phyloP scores from a whole-genome alignment of 1,140 invertebrate genomes.

The Steinernema feltiae region DNA sequence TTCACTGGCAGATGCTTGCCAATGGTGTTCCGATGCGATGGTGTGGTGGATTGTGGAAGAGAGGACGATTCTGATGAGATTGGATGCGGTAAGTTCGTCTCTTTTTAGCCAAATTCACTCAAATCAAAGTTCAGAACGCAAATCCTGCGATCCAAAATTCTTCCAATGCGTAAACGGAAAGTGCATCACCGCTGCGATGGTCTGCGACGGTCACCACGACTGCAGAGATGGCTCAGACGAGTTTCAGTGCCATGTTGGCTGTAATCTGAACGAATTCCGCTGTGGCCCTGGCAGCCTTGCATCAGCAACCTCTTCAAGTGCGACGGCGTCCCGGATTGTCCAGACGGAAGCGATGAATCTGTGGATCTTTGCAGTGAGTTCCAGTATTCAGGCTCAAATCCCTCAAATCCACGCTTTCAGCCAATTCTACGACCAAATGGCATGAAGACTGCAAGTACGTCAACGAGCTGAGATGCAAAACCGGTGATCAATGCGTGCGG shows the following conservation, averaged over 20 bases:
- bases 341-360: conserved; percentile 28
- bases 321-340: conserved; percentile 28
- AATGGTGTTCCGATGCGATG: conserved; percentile 73
- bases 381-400: too few relatives aligned
- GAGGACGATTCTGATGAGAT: conserved; percentile 59
- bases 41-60: conserved; percentile 68
- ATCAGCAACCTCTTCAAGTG: conserved; percentile 46
- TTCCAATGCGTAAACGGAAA: conserved; percentile 80
- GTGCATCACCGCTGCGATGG: conserved; percentile 83
- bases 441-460: conserved; percentile 12
- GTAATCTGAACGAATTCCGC: conserved; percentile 59
- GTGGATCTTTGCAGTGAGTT: conserved; percentile 16
- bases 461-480: conserved; percentile 26
- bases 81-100: conserved; percentile 34
- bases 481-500: conserved; percentile 21
- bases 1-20: conserved; percentile 70
- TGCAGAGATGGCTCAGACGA: conserved; percentile 53
- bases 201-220: conserved; percentile 61
- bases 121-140: conserved; percentile 12
- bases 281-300: conserved; percentile 54
- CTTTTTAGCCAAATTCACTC: too few relatives aligned
- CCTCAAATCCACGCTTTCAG: too few relatives aligned
- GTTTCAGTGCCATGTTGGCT: conserved; percentile 28
- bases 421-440: conserved; percentile 25
- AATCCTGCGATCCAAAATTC: conserved; percentile 33